phyloP scores from a whole-genome alignment of 2,888 invertebrate genomes.

The Prenolepis imparis region DNA sequence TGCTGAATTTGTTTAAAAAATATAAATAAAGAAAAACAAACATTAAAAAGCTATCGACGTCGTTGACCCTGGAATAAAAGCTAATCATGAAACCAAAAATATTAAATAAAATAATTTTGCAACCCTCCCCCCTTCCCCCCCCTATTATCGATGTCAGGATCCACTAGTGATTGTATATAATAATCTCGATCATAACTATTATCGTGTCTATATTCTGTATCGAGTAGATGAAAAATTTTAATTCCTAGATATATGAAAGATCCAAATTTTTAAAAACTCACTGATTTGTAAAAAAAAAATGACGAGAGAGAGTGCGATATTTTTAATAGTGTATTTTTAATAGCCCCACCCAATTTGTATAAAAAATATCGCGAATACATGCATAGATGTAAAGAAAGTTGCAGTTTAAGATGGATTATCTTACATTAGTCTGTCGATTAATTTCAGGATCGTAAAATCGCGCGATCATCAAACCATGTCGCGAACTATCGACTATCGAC shows the following conservation, averaged over 20 bases:
- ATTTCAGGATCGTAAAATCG: background rate
- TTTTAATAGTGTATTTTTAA: background rate
- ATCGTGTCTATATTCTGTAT: background rate
- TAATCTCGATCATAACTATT: background rate
- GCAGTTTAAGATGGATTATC: constrained; percentile 20
- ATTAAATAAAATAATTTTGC: no score
- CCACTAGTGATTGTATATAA: no score
- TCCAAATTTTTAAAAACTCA: background rate
- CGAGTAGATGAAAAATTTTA: background rate
- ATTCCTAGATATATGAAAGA: background rate
- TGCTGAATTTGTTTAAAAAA: no score
- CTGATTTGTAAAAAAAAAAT: background rate
- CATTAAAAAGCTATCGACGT: no score
- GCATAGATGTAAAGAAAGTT: background rate
- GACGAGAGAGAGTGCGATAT: background rate
- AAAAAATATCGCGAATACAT: background rate
- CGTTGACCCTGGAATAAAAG: no score
- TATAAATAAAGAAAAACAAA: no score
- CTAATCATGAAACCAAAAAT: no score
- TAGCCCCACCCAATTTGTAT: background rate
- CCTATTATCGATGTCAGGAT: no score
- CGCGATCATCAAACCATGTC: background rate
- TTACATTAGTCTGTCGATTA: background rate
- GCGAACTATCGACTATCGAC: constrained; percentile 49
- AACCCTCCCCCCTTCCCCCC: no score